These are phyloP conservation scores for Uropetala carovei DNA, from an alignment of 2,888 invertebrate species.

Conservation along the genomic window DNA sequence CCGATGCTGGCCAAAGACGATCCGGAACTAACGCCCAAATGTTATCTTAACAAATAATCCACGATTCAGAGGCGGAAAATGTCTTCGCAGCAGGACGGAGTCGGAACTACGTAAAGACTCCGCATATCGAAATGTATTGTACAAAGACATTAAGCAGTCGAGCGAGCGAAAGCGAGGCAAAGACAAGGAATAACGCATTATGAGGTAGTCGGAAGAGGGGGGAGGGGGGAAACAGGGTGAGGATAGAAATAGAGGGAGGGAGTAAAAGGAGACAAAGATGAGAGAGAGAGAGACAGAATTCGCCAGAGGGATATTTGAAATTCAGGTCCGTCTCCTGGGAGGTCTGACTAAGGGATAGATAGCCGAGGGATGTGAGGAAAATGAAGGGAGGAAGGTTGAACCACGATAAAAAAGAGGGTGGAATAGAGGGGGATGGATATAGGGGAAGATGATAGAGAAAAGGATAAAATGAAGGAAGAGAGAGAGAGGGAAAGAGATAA, in stretches of 20 bases:
- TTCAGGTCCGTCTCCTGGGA: slow-evolving; percentile 53
- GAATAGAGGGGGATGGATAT: neutral
- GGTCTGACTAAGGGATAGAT: slow-evolving; percentile 56
- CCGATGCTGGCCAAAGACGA: too few species aligned
- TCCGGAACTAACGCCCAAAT: too few species aligned
- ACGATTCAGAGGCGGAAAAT: neutral
- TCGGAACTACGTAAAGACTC: neutral
- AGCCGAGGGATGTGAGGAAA: slow-evolving; percentile 23
- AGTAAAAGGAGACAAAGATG: neutral
- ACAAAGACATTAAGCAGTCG: neutral
- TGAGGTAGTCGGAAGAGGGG: neutral
- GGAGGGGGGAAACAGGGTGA: neutral
- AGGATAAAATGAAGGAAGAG: neutral
- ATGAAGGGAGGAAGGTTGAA: slow-evolving; percentile 37
- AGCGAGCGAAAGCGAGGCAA: neutral
- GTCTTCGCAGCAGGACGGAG: neutral
- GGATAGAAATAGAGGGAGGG: neutral
- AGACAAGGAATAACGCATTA: slow-evolving; percentile 1
- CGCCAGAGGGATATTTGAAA: slow-evolving; percentile 44
- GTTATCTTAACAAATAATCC: too few species aligned
- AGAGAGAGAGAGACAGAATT: neutral
- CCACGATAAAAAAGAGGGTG: slow-evolving; percentile 21
- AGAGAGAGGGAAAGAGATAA: neutral
- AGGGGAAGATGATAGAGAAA: neutral
- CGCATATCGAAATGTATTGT: slow-evolving; percentile 16